These are phyloP conservation scores for Brotula barbata DNA, from an alignment of 2,797 vertebrate genomes.

Conservation along the genomic window DNA sequence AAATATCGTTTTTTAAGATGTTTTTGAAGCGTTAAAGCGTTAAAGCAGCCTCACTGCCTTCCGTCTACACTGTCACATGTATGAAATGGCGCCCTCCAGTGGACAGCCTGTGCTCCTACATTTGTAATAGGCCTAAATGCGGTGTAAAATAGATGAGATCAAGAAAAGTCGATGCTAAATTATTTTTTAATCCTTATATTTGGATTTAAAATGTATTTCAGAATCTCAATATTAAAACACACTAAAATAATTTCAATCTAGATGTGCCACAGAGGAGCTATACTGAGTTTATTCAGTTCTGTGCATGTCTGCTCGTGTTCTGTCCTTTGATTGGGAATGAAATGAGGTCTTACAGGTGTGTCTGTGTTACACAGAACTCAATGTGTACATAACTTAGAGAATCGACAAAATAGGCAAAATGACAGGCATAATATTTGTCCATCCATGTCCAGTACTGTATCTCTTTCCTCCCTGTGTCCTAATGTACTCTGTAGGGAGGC, in stretches of 20 bases:
- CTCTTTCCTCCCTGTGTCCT: too few species aligned
- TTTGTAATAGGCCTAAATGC: too few species aligned
- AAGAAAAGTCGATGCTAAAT: neutral
- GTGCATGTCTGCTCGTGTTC: too few species aligned
- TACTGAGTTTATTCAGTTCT: too few species aligned
- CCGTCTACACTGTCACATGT: neutral
- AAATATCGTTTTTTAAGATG: neutral
- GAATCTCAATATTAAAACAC: neutral
- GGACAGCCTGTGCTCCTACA: slow-evolving; percentile 13
- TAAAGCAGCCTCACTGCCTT: neutral
- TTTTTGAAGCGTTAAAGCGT: neutral
- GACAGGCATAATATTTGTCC: too few species aligned
- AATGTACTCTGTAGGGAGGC: slow-evolving; percentile 81
- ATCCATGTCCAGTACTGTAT: too few species aligned
- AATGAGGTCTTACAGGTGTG: too few species aligned
- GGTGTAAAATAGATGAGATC: neutral
- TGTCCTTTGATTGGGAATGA: too few species aligned
- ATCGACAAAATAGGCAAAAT: neutral
- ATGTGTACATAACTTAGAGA: too few species aligned
- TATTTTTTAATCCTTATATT: neutral
- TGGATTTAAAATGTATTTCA: neutral
- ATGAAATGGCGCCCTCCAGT: slow-evolving; percentile 53
- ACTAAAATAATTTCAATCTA: neutral
- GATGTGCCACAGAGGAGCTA: too few species aligned
- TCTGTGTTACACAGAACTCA: too few species aligned